Percentiles rank a stretch among this genome's conserved stretches.
phyloP scores from a whole-genome alignment of 2,888 invertebrate genomes.

The Hyalella azteca region DNA sequence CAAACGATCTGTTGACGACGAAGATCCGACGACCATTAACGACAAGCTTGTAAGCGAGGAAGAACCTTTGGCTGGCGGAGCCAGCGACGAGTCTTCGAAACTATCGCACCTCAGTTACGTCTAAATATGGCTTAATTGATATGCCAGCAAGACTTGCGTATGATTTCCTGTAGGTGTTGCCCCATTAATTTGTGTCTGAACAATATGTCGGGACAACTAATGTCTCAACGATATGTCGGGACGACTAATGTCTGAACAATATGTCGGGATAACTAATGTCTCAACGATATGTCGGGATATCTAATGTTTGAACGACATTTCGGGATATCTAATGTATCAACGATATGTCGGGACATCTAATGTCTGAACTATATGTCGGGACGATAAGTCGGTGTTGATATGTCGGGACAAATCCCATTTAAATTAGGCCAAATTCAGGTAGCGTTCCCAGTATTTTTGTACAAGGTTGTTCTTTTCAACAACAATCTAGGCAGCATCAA shows the following conservation, averaged over 20 bases:
- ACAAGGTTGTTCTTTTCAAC: no score
- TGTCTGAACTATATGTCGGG: neutral
- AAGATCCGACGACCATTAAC: neutral
- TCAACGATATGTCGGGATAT: neutral
- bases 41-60: neutral
- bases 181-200: neutral
- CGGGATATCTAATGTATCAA: neutral
- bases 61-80: neutral
- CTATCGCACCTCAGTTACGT: neutral
- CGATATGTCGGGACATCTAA: neutral
- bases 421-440: no score
- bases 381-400: neutral
- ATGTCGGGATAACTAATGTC: neutral
- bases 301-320: neutral
- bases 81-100: neutral
- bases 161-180: neutral
- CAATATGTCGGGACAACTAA: neutral
- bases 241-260: neutral
- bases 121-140: neutral
- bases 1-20: neutral
- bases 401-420: neutral
- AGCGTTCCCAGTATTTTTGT: no score
- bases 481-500: no score
- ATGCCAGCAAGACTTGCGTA: neutral
- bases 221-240: neutral